These are phyloP conservation scores for Myrmecophaga tridactyla DNA, from an alignment of 2,113 vertebrate genomes.

Conservation along the genomic window DNA sequence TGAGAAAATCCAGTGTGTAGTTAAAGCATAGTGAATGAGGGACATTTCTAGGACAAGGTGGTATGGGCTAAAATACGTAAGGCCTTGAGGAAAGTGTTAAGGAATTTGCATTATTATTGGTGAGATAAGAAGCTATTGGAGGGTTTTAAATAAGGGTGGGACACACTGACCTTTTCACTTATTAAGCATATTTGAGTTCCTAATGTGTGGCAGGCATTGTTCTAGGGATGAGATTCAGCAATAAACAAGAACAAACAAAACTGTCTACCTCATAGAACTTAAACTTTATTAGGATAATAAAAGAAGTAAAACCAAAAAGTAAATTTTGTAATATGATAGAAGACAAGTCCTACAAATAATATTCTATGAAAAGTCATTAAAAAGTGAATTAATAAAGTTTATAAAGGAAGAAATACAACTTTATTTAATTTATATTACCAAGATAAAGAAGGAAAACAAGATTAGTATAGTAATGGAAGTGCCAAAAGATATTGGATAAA, in stretches of 20 bases:
- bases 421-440: neutral
- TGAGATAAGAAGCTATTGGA: no score
- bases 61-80: neutral
- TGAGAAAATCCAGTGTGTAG: no score
- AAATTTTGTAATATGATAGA: neutral
- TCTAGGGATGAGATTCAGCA: neutral
- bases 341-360: neutral
- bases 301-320: neutral
- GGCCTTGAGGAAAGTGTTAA: neutral
- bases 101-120: no score
- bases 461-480: neutral
- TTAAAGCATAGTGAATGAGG: neutral
- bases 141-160: no score
- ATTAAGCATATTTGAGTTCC: no score
- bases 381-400: neutral
- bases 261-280: neutral
- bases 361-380: neutral
- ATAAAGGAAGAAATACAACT: neutral
- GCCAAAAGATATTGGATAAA: neutral
- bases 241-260: neutral
- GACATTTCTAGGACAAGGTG: neutral
- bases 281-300: neutral
- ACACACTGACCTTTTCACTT: no score
- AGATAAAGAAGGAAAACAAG: neutral
- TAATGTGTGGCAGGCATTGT: no score